Evolutionary conservation across 2,113 vertebrate species (phyloP).

Genomic region (Silurus glanis): DNA sequence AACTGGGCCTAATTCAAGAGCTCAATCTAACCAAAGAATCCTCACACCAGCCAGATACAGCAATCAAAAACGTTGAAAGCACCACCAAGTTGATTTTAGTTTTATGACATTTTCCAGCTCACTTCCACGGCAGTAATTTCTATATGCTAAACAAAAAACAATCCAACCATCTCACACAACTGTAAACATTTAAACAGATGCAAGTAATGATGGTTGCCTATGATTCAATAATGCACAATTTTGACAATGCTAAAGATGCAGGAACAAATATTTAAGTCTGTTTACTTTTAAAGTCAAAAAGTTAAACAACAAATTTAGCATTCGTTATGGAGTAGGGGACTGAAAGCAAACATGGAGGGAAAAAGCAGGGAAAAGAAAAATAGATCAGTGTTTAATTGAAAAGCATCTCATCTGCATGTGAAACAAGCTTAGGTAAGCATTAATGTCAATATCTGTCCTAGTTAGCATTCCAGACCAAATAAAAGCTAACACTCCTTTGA

Average conservation of each 20-base stretch:
- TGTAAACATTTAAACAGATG: conserved; percentile 40
- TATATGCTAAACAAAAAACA: conserved; percentile 58
- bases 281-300: conserved; percentile 1
- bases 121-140: conserved; percentile 57
- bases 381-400: conserved; percentile 25
- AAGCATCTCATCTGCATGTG: conserved; percentile 20
- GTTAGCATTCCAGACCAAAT: conserved; percentile 34
- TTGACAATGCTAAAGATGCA: conserved; percentile 53
- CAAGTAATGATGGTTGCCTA: conserved; percentile 39
- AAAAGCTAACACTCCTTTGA: conserved; percentile 17
- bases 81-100: conserved; percentile 53
- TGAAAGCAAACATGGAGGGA: not conserved
- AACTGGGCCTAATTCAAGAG: conserved; percentile 41
- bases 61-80: conserved; percentile 17
- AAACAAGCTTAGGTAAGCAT: conserved; percentile 28
- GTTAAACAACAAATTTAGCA: not conserved
- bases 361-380: not conserved
- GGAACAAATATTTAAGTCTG: conserved; percentile 6
- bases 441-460: conserved; percentile 36
- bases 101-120: conserved; percentile 41
- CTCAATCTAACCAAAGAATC: conserved; percentile 49
- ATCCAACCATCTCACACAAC: conserved; percentile 55
- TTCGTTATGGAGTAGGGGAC: not conserved
- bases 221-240: conserved; percentile 45
- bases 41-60: conserved; percentile 54